These are phyloP conservation scores for Antennarius striatus DNA, from an alignment of 2,113 vertebrate genomes.

Conservation along the genomic window DNA sequence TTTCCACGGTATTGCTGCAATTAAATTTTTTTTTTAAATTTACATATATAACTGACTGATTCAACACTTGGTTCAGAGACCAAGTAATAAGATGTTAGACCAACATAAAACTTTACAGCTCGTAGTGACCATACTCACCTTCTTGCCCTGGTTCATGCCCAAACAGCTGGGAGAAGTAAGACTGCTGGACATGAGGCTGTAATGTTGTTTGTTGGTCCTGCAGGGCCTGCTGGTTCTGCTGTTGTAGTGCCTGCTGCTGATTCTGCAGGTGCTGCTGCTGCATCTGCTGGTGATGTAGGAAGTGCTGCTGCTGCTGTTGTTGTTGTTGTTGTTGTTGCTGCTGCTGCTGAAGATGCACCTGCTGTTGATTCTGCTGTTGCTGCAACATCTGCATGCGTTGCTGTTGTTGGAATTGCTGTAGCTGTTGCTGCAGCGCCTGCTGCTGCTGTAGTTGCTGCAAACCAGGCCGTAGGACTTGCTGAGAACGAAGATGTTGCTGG, in stretches of 20 bases:
- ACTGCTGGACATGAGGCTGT: constrained; percentile 68
- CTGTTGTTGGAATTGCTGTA: constrained; percentile 77
- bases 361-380: constrained; percentile 78
- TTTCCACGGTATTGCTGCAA: too few relatives aligned
- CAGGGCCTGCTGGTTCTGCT: constrained; percentile 79
- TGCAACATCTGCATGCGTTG: constrained; percentile 77
- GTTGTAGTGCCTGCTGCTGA: constrained; percentile 67
- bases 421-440: constrained; percentile 79
- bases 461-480: constrained; percentile 72
- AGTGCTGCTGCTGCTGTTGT: constrained; percentile 75
- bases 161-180: constrained; percentile 85
- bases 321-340: constrained; percentile 78
- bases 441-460: constrained; percentile 84
- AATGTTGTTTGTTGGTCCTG: constrained; percentile 64
- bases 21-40: too few relatives aligned
- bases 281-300: constrained; percentile 78
- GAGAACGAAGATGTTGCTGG: constrained; percentile 76
- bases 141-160: constrained; percentile 91
- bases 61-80: too few relatives aligned
- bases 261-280: constrained; percentile 73
- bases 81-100: too few relatives aligned
- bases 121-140: constrained; percentile 80
- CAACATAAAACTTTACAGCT: too few relatives aligned
- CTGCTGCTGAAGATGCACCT: constrained; percentile 76
- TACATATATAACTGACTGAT: too few relatives aligned